phyloP scores from a whole-genome alignment of 2,888 invertebrate species.

The Linnaemya tessellans region DNA sequence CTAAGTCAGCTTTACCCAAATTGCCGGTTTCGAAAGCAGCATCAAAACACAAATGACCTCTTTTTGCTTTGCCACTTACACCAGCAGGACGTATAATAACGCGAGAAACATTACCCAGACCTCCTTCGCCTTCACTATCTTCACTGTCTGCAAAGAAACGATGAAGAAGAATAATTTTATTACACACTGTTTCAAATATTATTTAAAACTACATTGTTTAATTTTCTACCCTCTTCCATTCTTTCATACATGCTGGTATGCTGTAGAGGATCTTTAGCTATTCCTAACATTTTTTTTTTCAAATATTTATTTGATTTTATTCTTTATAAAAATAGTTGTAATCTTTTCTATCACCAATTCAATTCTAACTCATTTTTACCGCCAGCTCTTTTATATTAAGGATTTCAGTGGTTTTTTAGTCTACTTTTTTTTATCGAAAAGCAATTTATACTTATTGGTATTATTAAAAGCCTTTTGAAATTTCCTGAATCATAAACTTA shows the following conservation, averaged over 20 bases:
- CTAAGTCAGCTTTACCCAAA: conserved; percentile 96
- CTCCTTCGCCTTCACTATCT: conserved; percentile 96
- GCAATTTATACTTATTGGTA: conserved; percentile 57
- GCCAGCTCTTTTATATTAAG: conserved; percentile 40
- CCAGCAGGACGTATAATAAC: conserved; percentile 94
- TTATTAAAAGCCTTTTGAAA: conserved; percentile 60
- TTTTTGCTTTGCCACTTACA: conserved; percentile 97
- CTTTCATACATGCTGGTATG: conserved; percentile 88
- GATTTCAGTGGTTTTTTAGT: conserved; percentile 73
- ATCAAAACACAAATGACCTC: conserved; percentile 98
- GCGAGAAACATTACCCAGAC: conserved; percentile 95
- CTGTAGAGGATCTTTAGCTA: conserved; percentile 84
- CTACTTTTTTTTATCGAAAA: conserved; percentile 71
- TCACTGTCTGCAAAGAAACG: conserved; percentile 88
- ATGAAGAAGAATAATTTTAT: not conserved
- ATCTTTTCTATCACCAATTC: conserved; percentile 48
- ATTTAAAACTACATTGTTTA: not conserved
- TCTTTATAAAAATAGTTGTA: conserved; percentile 57
- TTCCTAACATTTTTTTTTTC: conserved; percentile 82
- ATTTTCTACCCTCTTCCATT: conserved; percentile 84
- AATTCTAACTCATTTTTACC: conserved; percentile 75
- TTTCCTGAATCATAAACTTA: conserved; percentile 66
- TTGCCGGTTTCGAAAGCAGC: conserved; percentile 99
- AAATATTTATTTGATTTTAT: conserved; percentile 9
- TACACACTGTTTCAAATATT: conserved; percentile 1